These are phyloP conservation scores for Leptopilina clavipes DNA, from an alignment of 1,140 invertebrate species.

Conservation along the genomic window DNA sequence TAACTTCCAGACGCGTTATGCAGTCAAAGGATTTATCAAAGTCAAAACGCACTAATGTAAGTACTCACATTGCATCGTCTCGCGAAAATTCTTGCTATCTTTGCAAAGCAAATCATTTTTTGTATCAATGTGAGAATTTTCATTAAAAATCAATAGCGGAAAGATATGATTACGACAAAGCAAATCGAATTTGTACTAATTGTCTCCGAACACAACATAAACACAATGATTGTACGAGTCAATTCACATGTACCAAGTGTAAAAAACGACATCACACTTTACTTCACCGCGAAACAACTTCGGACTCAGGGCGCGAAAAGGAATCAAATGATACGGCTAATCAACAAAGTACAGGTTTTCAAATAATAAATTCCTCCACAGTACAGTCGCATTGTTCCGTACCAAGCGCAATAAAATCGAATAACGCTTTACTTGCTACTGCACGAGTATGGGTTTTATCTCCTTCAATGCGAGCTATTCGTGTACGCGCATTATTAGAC, in stretches of 20 bases:
- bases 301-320: neutral
- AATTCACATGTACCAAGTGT: neutral
- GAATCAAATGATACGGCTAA: neutral
- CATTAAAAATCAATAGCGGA: neutral
- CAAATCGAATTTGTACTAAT: conserved; percentile 2
- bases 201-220: neutral
- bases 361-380: neutral
- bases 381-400: neutral
- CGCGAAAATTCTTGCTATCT: neutral
- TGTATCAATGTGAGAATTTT: neutral
- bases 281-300: neutral
- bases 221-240: neutral
- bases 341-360: neutral
- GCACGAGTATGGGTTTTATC: conserved; percentile 11
- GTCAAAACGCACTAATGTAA: neutral
- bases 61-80: neutral
- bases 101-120: neutral
- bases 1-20: neutral
- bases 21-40: neutral
- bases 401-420: neutral
- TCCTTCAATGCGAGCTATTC: conserved; percentile 2
- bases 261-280: neutral
- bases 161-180: neutral
- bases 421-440: neutral
- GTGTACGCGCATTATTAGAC: conserved; percentile 39